phyloP scores from a whole-genome alignment of 2,797 vertebrate genomes.

The Pseudochaenichthys georgianus region DNA sequence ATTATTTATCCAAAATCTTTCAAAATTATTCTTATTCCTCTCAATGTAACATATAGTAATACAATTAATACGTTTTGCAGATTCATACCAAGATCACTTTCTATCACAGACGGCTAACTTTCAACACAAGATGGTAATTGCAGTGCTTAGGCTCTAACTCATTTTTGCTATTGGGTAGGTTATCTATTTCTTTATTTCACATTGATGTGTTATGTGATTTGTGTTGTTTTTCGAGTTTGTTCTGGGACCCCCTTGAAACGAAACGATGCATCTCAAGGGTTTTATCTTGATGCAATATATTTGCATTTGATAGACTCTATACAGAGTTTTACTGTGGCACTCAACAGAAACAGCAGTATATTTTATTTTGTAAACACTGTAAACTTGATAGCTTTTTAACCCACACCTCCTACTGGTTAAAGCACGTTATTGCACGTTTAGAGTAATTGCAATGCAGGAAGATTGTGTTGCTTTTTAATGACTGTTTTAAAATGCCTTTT shows the following conservation, averaged over 20 bases:
- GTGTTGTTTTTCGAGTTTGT: neutral
- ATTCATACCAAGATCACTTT: neutral
- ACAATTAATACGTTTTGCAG: neutral
- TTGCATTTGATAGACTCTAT: neutral
- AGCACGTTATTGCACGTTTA: too few species aligned
- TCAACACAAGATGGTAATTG: too few species aligned
- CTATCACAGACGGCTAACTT: neutral
- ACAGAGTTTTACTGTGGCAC: neutral
- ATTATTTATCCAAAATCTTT: too few species aligned
- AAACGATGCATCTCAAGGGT: neutral
- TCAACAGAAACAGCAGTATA: too few species aligned
- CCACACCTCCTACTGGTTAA: too few species aligned
- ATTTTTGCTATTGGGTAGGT: neutral
- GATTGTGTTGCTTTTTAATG: too few species aligned
- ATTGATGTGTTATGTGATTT: neutral
- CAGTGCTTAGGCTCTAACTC: too few species aligned
- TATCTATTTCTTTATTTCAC: neutral
- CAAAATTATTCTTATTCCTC: neutral
- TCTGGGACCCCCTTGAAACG: neutral
- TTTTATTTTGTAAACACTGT: too few species aligned
- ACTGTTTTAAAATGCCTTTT: too few species aligned
- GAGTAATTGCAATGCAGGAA: too few species aligned
- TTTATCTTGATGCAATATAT: neutral
- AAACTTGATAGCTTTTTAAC: too few species aligned
- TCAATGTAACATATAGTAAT: neutral